A percentile compares a stretch with the other conserved stretches of the same genome.
Evolutionary conservation across 2,797 vertebrate genomes (phyloP).

Genomic region (Coregonus suidteri): DNA sequence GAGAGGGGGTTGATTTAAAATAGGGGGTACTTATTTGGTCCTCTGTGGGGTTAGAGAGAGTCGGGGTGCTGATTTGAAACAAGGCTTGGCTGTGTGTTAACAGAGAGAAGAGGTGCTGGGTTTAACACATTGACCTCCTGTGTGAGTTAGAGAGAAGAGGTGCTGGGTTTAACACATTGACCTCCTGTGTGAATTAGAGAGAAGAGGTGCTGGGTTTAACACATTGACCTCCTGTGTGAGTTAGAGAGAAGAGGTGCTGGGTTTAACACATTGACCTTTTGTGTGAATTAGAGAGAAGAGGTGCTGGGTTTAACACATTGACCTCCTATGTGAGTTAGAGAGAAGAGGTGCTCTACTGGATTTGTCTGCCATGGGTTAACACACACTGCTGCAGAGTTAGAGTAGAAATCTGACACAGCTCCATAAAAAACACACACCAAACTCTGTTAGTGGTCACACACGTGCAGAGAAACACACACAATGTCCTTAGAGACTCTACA

Average conservation of each 20-base stretch:
- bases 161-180: constrained; percentile 24
- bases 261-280: constrained; percentile 24
- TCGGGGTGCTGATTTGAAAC: no score
- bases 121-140: no score
- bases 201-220: constrained; percentile 19
- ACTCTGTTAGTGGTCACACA: constrained; percentile 13
- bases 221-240: not conserved
- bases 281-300: not conserved
- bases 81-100: no score
- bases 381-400: constrained; percentile 57
- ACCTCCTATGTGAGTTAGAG: constrained; percentile 69
- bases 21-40: not conserved
- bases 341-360: constrained; percentile 31
- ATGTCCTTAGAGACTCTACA: constrained; percentile 77
- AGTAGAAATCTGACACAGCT: constrained; percentile 30
- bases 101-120: not conserved
- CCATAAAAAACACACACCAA: constrained; percentile 24
- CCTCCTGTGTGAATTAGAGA: constrained; percentile 68
- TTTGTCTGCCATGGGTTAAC: constrained; percentile 51
- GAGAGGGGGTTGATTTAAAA: constrained; percentile 30
- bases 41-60: no score
- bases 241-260: constrained; percentile 57
- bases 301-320: constrained; percentile 17
- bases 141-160: no score
- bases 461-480: constrained; percentile 28